Conservation (phyloP, 2,888 invertebrate species). For the Stenoptilia bipunctidactyla region DNA sequence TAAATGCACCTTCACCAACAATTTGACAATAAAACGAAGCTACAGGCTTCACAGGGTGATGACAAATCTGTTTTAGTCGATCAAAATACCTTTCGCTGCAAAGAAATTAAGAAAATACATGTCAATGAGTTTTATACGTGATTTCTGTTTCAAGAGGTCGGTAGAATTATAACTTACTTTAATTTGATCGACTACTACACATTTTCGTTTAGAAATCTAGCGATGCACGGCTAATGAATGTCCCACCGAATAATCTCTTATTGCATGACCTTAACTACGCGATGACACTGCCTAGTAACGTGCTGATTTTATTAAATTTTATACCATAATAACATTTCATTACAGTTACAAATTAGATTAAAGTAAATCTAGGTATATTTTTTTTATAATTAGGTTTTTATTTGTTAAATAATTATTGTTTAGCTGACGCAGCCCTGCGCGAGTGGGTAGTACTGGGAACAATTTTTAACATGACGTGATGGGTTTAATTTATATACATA, state of each 20-base stretch:
- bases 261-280: conserved; percentile 26
- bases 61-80: not conserved
- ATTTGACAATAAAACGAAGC: conserved; percentile 22
- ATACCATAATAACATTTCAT: conserved; percentile 49
- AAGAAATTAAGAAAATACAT: no score
- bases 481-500: no score
- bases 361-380: conserved; percentile 43
- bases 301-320: conserved; percentile 34
- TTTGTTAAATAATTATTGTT: not conserved
- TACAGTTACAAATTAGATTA: conserved; percentile 37
- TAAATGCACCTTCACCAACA: conserved; percentile 60
- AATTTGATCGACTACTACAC: not conserved
- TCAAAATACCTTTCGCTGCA: not conserved
- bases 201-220: conserved; percentile 9
- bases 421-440: not conserved
- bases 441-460: not conserved
- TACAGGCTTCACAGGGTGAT: conserved; percentile 17
- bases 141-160: not conserved
- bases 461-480: no score
- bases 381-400: conserved; percentile 19
- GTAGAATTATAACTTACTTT: not conserved
- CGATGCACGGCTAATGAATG: conserved; percentile 17
- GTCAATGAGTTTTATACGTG: no score
- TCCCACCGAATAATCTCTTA: conserved; percentile 24
- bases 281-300: conserved; percentile 23